Conservation (phyloP, 37 sponge, comb jelly and placozoan species). For the Beroe ovata region DNA sequence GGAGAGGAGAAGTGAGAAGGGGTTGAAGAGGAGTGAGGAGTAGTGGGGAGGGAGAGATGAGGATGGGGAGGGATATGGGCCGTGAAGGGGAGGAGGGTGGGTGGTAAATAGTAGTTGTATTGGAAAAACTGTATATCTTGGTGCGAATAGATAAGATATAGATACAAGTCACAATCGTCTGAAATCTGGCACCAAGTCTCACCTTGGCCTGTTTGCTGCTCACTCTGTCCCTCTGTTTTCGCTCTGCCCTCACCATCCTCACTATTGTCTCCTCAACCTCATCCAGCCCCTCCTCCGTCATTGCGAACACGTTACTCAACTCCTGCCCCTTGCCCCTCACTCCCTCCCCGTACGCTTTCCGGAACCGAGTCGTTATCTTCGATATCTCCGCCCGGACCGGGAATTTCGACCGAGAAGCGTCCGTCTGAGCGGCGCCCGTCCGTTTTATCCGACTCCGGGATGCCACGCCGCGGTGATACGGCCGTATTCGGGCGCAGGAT, state of each 20-base stretch:
- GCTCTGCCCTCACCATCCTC: neutral
- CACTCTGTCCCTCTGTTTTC: neutral
- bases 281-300: slow-evolving; percentile 51
- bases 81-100: too few relatives aligned
- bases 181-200: too few relatives aligned
- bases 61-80: too few relatives aligned
- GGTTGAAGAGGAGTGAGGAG: too few relatives aligned
- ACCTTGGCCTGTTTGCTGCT: neutral
- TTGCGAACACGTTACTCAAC: slow-evolving; percentile 34
- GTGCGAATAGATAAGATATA: too few relatives aligned
- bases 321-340: neutral
- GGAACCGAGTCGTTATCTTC: slow-evolving; percentile 2
- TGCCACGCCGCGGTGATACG: slow-evolving; percentile 43
- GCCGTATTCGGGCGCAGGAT: slow-evolving; percentile 27
- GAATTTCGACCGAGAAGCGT: neutral
- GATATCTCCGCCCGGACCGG: slow-evolving; percentile 27
- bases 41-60: too few relatives aligned
- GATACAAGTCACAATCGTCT: too few relatives aligned
- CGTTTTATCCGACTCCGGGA: neutral
- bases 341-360: neutral
- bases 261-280: slow-evolving; percentile 21
- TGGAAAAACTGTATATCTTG: too few relatives aligned
- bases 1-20: too few relatives aligned
- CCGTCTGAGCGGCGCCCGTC: slow-evolving; percentile 7
- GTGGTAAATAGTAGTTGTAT: too few relatives aligned